Conservation (phyloP, 92 coral and sea anemone genomes). For the Phenganax subtilis region DNA sequence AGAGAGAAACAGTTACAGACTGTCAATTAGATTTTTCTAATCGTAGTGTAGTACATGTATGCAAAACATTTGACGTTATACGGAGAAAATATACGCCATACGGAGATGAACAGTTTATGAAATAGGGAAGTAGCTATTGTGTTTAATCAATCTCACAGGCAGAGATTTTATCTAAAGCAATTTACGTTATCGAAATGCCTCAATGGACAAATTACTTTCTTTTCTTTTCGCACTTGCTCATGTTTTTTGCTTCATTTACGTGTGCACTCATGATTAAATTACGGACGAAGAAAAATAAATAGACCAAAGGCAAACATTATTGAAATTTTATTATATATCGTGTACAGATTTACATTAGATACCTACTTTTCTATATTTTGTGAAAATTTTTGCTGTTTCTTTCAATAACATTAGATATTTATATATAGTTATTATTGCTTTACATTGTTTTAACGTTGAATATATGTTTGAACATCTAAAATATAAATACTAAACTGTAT, state of each 20-base stretch:
- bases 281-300: not conserved
- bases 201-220: not conserved
- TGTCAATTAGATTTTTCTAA: too few relatives aligned
- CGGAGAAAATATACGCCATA: not conserved
- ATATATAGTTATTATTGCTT: not conserved
- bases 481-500: slow-evolving; percentile 3
- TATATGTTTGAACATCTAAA: not conserved
- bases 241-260: not conserved
- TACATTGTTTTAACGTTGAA: not conserved
- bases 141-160: not conserved
- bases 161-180: not conserved
- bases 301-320: too few relatives aligned
- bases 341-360: too few relatives aligned
- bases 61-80: too few relatives aligned
- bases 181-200: not conserved
- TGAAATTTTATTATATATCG: too few relatives aligned
- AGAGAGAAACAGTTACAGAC: too few relatives aligned
- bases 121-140: not conserved
- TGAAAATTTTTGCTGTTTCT: too few relatives aligned
- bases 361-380: too few relatives aligned
- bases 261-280: not conserved
- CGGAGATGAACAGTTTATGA: not conserved
- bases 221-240: not conserved
- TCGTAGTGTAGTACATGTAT: too few relatives aligned
- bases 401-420: not conserved